Percentiles rank a stretch among this genome's conserved stretches.
Evolutionary conservation across 2,113 vertebrate genomes (phyloP).

Genomic region (human): GRCh38 chr6:62059501-62060000

Average conservation of each 20-base stretch:
- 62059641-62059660: not conserved
- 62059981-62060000: not conserved
- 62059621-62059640: not conserved
- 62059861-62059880: not conserved
- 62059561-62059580: not conserved
- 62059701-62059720: not conserved
- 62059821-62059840: not conserved
- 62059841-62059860: not conserved
- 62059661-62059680: not conserved
- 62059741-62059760: not conserved
- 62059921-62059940: not conserved
- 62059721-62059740: not conserved
- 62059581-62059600: not conserved
- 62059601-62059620: not conserved
- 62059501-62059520: not conserved
- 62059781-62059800: not conserved
- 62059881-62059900: not conserved
- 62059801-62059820: not conserved
- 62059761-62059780: not conserved
- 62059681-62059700: not conserved
- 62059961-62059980: not conserved
- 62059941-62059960: not conserved
- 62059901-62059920: not conserved
- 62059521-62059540: not conserved
- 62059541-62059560: not conserved